Evolutionary conservation across 2,797 vertebrate genomes (phyloP).

Genomic region (Syngnathus acus): DNA sequence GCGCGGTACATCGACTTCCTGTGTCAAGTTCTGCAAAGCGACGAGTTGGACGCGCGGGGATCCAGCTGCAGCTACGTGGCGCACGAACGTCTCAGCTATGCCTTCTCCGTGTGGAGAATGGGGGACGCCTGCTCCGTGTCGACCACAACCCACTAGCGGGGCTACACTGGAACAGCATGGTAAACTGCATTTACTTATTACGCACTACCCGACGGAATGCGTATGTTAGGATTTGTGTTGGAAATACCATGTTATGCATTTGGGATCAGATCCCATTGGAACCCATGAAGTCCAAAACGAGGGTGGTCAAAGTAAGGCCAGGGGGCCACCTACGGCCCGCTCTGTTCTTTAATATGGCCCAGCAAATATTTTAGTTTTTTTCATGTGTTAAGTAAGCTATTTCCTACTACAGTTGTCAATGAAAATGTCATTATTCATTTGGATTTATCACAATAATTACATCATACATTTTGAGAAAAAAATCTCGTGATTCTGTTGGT

Average conservation of each 20-base stretch:
- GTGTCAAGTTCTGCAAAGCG: conserved; percentile 93
- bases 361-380: not conserved
- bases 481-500: too few species aligned
- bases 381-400: not conserved
- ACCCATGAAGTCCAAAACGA: not conserved
- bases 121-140: conserved; percentile 96
- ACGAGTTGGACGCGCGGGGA: conserved; percentile 94
- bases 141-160: conserved; percentile 80
- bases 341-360: not conserved
- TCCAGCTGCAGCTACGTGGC: conserved; percentile 97
- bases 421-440: too few species aligned
- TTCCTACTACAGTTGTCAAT: not conserved
- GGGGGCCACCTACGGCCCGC: not conserved
- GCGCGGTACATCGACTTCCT: conserved; percentile 97
- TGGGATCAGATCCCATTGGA: not conserved
- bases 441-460: too few species aligned
- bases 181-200: conserved; percentile 26
- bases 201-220: not conserved
- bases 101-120: conserved; percentile 98
- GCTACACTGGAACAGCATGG: conserved; percentile 37
- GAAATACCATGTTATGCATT: not conserved
- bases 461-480: not conserved
- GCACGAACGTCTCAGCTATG: conserved; percentile 94
- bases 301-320: not conserved
- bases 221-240: not conserved